These are phyloP conservation scores for Ophraella communa DNA, from an alignment of 2,888 invertebrate genomes.

Conservation along the genomic window DNA sequence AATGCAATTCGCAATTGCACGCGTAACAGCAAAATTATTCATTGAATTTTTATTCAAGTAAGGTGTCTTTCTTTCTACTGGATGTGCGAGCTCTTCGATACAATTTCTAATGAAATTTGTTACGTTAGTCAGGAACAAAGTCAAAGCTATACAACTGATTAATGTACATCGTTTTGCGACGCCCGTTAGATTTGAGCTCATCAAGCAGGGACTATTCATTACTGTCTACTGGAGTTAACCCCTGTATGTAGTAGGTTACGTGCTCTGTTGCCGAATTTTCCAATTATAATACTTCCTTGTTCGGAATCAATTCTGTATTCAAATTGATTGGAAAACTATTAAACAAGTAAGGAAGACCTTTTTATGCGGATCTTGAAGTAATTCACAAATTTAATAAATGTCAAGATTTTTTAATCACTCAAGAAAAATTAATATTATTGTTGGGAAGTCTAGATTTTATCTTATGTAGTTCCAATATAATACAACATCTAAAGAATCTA, in stretches of 20 bases:
- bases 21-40: conserved; percentile 46
- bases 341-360: no score
- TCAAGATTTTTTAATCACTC: no score
- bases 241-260: conserved; percentile 29
- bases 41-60: conserved; percentile 46
- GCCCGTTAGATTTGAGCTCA: conserved; percentile 55
- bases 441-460: no score
- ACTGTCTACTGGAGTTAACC: conserved; percentile 50
- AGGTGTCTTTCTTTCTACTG: no score
- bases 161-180: conserved; percentile 54
- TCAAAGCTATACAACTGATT: conserved; percentile 53
- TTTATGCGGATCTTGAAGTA: no score
- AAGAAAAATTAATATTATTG: no score
- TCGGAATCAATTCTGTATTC: neutral
- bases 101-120: conserved; percentile 46
- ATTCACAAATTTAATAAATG: no score
- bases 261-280: conserved; percentile 14
- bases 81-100: neutral
- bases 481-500: no score
- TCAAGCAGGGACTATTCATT: conserved; percentile 55
- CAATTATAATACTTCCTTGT: neutral
- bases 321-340: no score
- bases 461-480: no score
- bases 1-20: conserved; percentile 33
- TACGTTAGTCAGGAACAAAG: conserved; percentile 40